phyloP scores from a whole-genome alignment of 2,797 vertebrate species.

The Adelosebastes latens region DNA sequence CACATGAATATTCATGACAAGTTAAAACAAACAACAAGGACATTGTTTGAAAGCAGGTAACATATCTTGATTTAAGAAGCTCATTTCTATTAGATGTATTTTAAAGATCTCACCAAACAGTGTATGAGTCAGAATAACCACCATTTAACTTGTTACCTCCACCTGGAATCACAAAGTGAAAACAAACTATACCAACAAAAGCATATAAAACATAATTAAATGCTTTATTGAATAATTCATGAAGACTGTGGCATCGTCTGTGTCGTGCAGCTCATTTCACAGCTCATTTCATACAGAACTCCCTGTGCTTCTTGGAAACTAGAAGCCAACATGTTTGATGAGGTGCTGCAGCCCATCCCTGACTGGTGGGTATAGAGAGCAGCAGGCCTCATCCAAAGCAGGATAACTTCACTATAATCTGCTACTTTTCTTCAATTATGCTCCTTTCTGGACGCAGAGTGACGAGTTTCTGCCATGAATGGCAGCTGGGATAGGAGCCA shows the following conservation, averaged over 20 bases:
- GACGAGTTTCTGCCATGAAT: background rate
- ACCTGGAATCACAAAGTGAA: background rate
- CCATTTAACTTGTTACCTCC: too few relatives aligned
- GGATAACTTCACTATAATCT: background rate
- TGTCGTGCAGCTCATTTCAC: slow-evolving; percentile 41
- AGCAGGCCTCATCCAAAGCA: background rate
- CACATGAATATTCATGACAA: too few relatives aligned
- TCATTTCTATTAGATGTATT: too few relatives aligned
- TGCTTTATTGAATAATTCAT: background rate
- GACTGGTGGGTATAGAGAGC: background rate
- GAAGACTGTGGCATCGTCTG: slow-evolving; percentile 1
- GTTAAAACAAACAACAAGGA: too few relatives aligned
- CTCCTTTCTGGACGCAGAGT: background rate
- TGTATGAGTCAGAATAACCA: too few relatives aligned
- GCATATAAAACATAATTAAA: too few relatives aligned
- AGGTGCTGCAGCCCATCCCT: background rate
- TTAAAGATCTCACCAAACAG: too few relatives aligned
- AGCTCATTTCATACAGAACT: slow-evolving; percentile 19
- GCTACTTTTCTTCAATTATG: background rate
- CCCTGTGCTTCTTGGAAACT: slow-evolving; percentile 2
- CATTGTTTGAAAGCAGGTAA: too few relatives aligned
- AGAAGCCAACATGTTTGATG: background rate
- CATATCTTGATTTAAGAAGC: too few relatives aligned
- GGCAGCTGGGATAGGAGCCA: slow-evolving; percentile 8
- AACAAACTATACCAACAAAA: background rate